These are phyloP conservation scores for Clupea harengus DNA, from an alignment of 2,113 vertebrate species.

Conservation along the genomic window DNA sequence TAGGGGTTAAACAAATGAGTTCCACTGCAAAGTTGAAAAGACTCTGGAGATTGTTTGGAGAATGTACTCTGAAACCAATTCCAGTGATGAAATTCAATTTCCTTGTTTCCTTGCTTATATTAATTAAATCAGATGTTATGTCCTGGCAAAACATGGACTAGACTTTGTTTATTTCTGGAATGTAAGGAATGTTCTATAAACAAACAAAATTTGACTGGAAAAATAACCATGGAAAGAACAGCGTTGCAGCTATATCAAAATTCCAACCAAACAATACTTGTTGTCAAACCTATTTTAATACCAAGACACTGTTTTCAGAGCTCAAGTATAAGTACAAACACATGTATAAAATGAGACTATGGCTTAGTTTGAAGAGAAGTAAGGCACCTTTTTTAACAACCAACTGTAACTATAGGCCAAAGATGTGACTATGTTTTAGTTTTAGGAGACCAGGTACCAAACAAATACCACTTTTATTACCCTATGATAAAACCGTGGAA, in stretches of 20 bases:
- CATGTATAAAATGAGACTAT: background rate
- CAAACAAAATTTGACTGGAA: slow-evolving; percentile 1
- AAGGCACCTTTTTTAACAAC: background rate
- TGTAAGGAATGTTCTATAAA: slow-evolving; percentile 11
- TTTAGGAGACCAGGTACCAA: background rate
- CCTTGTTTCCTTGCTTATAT: slow-evolving; percentile 13
- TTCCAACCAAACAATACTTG: slow-evolving; percentile 11
- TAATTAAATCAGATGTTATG: slow-evolving; percentile 17
- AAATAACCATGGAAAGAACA: background rate
- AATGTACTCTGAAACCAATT: slow-evolving; percentile 18
- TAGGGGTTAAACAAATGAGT: slow-evolving; percentile 1
- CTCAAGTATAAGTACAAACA: background rate
- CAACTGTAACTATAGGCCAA: background rate
- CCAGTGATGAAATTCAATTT: slow-evolving; percentile 19
- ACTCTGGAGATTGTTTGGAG: slow-evolving; percentile 16
- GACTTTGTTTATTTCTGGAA: slow-evolving; percentile 18
- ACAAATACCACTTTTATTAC: background rate
- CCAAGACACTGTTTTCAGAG: background rate
- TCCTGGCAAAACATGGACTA: slow-evolving; percentile 15
- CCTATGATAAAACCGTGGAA: background rate
- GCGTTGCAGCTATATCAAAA: background rate
- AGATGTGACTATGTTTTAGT: background rate
- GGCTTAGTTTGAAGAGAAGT: background rate
- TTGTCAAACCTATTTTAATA: background rate
- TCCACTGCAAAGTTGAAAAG: background rate